These are phyloP conservation scores for Cantharis rufa DNA, from an alignment of 2,888 invertebrate genomes.

Conservation along the genomic window DNA sequence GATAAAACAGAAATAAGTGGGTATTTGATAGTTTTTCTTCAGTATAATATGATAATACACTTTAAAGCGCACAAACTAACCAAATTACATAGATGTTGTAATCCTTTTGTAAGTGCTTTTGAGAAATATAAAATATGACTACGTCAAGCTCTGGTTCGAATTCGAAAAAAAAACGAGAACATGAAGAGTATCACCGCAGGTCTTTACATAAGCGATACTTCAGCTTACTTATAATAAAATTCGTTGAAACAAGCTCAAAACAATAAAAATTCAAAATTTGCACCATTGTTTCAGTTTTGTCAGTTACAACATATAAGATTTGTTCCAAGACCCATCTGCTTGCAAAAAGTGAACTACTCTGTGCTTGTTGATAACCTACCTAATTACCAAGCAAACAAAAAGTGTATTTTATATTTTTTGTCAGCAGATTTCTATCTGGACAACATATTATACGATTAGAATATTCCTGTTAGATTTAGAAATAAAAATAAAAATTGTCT, in stretches of 20 bases:
- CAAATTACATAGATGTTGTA: background rate
- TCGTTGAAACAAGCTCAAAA: background rate
- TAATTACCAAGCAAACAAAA: too few relatives aligned
- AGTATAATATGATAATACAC: background rate
- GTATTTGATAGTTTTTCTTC: background rate
- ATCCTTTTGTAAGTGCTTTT: background rate
- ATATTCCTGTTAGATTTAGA: background rate
- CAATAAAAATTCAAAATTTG: background rate
- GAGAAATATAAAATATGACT: background rate
- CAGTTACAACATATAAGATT: background rate
- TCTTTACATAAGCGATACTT: background rate
- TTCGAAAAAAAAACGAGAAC: too few relatives aligned
- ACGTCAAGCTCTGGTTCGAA: too few relatives aligned
- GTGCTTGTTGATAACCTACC: too few relatives aligned
- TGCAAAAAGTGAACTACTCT: too few relatives aligned
- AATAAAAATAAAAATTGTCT: background rate
- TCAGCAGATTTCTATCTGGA: background rate
- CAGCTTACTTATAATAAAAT: background rate
- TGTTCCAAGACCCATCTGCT: too few relatives aligned
- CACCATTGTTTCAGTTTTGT: background rate
- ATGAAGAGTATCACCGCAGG: background rate
- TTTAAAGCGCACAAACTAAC: background rate
- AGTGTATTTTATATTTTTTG: too few relatives aligned
- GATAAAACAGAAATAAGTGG: background rate
- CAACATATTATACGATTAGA: background rate